Percentiles rank a stretch among this genome's conserved stretches.
These are phyloP conservation scores for Mastomys coucha DNA, from an alignment of 2,113 vertebrate species.

Conservation along the genomic window DNA sequence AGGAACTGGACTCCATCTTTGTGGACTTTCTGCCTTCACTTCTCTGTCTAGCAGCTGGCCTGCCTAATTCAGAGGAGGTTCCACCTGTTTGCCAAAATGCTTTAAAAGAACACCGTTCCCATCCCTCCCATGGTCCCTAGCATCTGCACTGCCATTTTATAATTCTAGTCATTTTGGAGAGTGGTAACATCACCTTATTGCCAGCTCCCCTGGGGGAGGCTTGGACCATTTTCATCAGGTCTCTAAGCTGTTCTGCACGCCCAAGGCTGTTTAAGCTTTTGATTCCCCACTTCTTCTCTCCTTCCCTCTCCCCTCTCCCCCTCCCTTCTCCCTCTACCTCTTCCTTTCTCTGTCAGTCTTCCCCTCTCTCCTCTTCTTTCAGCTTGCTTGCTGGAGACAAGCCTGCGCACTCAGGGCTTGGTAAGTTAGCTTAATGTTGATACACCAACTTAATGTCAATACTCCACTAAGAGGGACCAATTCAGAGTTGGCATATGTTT, in stretches of 20 bases:
- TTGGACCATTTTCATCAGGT: not conserved
- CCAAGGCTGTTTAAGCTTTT: not conserved
- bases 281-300: not conserved
- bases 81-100: not conserved
- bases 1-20: no score
- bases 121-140: not conserved
- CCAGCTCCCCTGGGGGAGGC: not conserved
- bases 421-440: constrained; percentile 91
- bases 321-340: constrained; percentile 55
- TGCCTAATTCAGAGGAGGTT: not conserved
- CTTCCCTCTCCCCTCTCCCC: not conserved
- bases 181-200: no score
- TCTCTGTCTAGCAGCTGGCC: not conserved
- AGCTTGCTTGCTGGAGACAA: constrained; percentile 90
- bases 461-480: constrained; percentile 84
- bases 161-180: not conserved
- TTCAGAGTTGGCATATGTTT: constrained; percentile 83
- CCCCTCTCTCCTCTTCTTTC: not conserved
- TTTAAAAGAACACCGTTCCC: no score
- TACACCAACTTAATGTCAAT: constrained; percentile 89
- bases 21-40: no score
- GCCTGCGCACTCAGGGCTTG: constrained; percentile 89
- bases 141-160: no score
- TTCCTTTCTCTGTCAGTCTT: not conserved
- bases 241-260: not conserved